A percentile compares a stretch with the other conserved stretches of the same genome.
Evolutionary conservation across 2,888 invertebrate species (phyloP).

Genomic region (Papilio gigon): DNA sequence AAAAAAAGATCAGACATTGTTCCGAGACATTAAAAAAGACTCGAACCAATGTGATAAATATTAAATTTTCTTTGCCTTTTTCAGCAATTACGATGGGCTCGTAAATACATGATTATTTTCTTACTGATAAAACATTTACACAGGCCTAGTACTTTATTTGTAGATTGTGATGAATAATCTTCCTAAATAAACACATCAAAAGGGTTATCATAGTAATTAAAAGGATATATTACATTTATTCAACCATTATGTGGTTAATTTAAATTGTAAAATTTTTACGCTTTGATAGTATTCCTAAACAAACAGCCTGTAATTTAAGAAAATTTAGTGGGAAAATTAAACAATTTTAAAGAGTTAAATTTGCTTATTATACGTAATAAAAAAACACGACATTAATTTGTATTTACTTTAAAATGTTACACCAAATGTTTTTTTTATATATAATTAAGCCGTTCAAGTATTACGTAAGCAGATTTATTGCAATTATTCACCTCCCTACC

Average conservation of each 20-base stretch:
- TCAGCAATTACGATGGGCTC: background rate
- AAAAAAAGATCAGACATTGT: too few relatives aligned
- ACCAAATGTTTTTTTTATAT: background rate
- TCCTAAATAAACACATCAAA: slow-evolving; percentile 36
- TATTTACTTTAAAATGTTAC: background rate
- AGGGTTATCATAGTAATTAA: slow-evolving; percentile 36
- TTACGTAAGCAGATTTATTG: too few relatives aligned
- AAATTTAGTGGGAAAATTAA: slow-evolving; percentile 7
- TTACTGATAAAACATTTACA: slow-evolving; percentile 25
- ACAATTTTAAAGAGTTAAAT: background rate
- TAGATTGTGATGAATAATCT: slow-evolving; percentile 35
- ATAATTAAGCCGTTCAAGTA: too few relatives aligned
- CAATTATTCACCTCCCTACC: too few relatives aligned
- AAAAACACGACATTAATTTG: background rate
- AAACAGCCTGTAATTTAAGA: slow-evolving; percentile 2
- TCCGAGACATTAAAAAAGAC: background rate
- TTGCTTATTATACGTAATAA: background rate
- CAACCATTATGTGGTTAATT: slow-evolving; percentile 24
- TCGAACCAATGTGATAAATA: background rate
- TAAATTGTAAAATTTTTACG: slow-evolving; percentile 3
- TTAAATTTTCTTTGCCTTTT: background rate
- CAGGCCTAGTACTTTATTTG: slow-evolving; percentile 29
- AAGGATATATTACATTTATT: slow-evolving; percentile 31
- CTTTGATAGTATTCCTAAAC: slow-evolving; percentile 1
- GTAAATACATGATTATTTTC: slow-evolving; percentile 21